These are phyloP conservation scores for Paralichthys olivaceus DNA, from an alignment of 2,113 vertebrate species.

Conservation along the genomic window DNA sequence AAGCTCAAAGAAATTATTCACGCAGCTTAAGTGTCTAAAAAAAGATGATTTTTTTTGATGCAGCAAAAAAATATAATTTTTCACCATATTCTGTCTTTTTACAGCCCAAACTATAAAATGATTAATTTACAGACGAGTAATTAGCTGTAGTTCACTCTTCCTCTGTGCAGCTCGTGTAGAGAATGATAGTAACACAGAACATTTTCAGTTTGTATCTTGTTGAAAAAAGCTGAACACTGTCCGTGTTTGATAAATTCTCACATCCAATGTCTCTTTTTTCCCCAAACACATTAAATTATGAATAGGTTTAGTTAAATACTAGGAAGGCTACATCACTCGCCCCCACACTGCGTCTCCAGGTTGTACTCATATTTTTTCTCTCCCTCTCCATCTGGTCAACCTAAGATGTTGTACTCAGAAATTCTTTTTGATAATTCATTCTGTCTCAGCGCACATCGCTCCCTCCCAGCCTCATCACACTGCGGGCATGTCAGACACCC, in stretches of 20 bases:
- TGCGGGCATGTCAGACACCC: conserved; percentile 30
- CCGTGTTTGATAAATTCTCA: neutral
- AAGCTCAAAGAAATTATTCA: conserved; percentile 38
- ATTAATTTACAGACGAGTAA: neutral
- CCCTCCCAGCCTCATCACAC: conserved; percentile 20
- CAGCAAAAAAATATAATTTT: neutral
- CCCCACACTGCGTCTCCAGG: conserved; percentile 11
- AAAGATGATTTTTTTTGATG: neutral
- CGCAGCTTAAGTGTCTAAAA: conserved; percentile 26
- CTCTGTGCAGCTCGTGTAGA: too few relatives aligned
- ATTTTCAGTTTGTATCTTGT: neutral
- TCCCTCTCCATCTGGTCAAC: conserved; percentile 55
- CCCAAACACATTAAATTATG: conserved; percentile 11
- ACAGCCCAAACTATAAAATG: neutral
- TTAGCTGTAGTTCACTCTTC: neutral
- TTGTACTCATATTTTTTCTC: conserved; percentile 4
- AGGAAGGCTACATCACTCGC: neutral
- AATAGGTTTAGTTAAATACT: conserved; percentile 2
- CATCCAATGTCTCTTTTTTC: neutral
- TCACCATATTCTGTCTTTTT: neutral
- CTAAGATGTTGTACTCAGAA: conserved; percentile 42
- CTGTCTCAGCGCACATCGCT: conserved; percentile 51
- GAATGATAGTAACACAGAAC: neutral
- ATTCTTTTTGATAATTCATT: conserved; percentile 68
- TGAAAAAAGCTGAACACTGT: neutral